Percentiles rank a stretch among this genome's conserved stretches.
These are phyloP conservation scores for Mesoclemmys tuberculata DNA, from an alignment of 2,113 vertebrate species.

Conservation along the genomic window DNA sequence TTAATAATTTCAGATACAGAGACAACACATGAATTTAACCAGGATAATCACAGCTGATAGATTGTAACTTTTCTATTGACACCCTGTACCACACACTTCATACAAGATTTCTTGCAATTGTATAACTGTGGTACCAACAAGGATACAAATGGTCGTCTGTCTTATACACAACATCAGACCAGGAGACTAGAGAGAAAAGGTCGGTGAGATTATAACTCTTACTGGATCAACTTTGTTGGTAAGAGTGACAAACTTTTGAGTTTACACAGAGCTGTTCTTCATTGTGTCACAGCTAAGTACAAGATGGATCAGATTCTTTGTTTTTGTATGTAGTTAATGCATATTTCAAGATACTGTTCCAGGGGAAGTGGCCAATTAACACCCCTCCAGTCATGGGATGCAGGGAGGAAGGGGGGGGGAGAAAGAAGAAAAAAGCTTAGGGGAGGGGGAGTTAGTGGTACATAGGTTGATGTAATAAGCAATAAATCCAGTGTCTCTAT, in stretches of 20 bases:
- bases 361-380: neutral
- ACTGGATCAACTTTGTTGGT: neutral
- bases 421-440: neutral
- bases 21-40: too few relatives aligned
- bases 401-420: neutral
- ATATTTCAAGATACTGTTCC: neutral
- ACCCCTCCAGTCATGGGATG: neutral
- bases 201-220: neutral
- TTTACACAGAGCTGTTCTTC: neutral
- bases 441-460: neutral
- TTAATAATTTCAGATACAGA: too few relatives aligned
- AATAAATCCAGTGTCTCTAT: neutral
- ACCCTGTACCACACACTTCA: too few relatives aligned
- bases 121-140: too few relatives aligned
- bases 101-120: too few relatives aligned
- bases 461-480: neutral
- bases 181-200: neutral
- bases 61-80: too few relatives aligned
- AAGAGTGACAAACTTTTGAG: neutral
- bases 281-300: neutral
- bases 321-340: neutral
- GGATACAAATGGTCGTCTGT: too few relatives aligned
- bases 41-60: too few relatives aligned
- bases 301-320: neutral
- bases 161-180: too few relatives aligned